Evolutionary conservation across 2,113 vertebrate genomes (phyloP).

Genomic region (Colius striatus): DNA sequence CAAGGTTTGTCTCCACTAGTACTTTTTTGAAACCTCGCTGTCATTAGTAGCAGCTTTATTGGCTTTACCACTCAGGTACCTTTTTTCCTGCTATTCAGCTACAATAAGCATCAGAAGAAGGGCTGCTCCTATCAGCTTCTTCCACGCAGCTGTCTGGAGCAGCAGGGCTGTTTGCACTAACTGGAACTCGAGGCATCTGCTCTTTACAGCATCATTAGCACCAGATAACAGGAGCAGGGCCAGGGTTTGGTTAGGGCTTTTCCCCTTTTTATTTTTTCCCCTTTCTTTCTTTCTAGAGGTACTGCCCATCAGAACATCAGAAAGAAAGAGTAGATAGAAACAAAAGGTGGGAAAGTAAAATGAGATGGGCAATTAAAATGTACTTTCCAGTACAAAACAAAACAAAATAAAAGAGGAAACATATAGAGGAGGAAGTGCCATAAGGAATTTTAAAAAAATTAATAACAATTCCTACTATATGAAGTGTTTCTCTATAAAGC

Average conservation of each 20-base stretch:
- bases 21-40: neutral
- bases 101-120: neutral
- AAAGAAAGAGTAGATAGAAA: neutral
- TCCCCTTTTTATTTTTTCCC: rapidly evolving
- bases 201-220: constrained; percentile 2
- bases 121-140: neutral
- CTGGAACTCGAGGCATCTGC: neutral
- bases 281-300: rapidly evolving
- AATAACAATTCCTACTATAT: neutral
- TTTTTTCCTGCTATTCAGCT: neutral
- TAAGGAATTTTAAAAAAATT: neutral
- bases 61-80: neutral
- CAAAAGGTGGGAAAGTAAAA: neutral
- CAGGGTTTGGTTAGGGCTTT: neutral
- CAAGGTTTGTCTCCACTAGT: neutral
- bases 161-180: neutral
- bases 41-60: rapidly evolving
- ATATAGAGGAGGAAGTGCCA: neutral
- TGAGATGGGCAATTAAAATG: neutral
- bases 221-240: neutral
- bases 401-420: neutral
- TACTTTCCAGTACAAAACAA: neutral
- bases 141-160: neutral
- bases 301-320: neutral
- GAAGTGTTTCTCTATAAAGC: neutral